Evolutionary conservation across 2,113 vertebrate genomes (phyloP).

Genomic region (Ammodytes dubius): DNA sequence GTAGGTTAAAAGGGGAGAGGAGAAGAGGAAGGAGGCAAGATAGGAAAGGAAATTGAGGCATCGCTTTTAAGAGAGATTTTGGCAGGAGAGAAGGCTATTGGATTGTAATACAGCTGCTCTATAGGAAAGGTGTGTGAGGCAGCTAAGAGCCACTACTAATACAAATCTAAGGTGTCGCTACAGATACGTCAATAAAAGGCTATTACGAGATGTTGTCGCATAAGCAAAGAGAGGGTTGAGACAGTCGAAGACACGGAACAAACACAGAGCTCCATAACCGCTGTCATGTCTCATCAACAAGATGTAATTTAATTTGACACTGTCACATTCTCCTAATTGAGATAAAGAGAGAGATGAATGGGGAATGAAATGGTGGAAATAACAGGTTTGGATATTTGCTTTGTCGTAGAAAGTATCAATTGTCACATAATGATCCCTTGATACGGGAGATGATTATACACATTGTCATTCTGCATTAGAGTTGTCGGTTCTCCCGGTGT

Average conservation of each 20-base stretch:
- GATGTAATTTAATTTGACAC: constrained; percentile 59
- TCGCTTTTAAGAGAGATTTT: background rate
- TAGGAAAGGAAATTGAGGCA: constrained; percentile 20
- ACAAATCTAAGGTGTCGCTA: constrained; percentile 24
- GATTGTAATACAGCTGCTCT: constrained; percentile 8
- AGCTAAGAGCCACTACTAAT: constrained; percentile 16
- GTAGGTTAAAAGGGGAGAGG: constrained; percentile 27
- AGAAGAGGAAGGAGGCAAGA: constrained; percentile 15
- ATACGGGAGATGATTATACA: constrained; percentile 40
- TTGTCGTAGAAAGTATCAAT: constrained; percentile 32
- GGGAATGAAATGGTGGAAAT: constrained; percentile 30
- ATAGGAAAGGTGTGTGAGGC: constrained; percentile 14
- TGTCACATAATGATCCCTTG: constrained; percentile 41
- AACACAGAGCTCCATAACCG: constrained; percentile 39
- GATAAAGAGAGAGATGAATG: constrained; percentile 43
- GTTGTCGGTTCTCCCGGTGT: constrained; percentile 21
- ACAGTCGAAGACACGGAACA: constrained; percentile 12
- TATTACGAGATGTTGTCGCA: constrained; percentile 27
- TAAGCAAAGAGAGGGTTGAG: constrained; percentile 38
- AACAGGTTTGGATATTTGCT: constrained; percentile 27
- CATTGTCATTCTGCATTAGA: constrained; percentile 20
- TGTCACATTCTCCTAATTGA: constrained; percentile 57
- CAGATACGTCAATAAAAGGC: constrained; percentile 49
- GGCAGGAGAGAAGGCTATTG: constrained; percentile 4
- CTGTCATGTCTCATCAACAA: constrained; percentile 55